Conservation (phyloP, 1,140 invertebrate genomes). For the Papilio dardanus region DNA sequence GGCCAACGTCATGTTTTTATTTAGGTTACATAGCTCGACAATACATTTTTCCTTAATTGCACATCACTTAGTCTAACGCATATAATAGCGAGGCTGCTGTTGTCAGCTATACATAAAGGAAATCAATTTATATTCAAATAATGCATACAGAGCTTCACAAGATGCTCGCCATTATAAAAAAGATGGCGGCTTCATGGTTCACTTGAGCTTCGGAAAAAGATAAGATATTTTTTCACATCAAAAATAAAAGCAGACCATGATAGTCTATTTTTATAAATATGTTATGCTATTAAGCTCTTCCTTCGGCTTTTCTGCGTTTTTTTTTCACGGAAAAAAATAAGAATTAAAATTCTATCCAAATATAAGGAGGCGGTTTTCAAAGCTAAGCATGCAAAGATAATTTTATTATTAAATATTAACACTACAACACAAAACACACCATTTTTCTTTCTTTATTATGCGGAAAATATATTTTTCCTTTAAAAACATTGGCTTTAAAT, state of each 20-base stretch:
- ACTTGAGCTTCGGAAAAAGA: background rate
- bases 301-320: no score
- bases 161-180: slow-evolving; percentile 10
- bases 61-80: background rate
- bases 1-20: background rate
- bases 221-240: background rate
- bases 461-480: no score
- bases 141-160: slow-evolving; percentile 30
- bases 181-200: slow-evolving; percentile 4
- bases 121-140: slow-evolving; percentile 26
- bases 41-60: background rate
- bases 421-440: no score
- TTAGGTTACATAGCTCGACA: background rate
- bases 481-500: no score
- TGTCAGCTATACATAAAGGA: slow-evolving; percentile 21
- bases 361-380: no score
- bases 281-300: no score
- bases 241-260: background rate
- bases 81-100: background rate
- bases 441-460: no score
- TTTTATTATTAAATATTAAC: no score
- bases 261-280: background rate
- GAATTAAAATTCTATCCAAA: no score
- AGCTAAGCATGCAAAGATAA: no score
- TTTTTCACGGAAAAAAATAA: no score